Conservation (phyloP, 2,797 vertebrate genomes). For the Parambassis ranga region DNA sequence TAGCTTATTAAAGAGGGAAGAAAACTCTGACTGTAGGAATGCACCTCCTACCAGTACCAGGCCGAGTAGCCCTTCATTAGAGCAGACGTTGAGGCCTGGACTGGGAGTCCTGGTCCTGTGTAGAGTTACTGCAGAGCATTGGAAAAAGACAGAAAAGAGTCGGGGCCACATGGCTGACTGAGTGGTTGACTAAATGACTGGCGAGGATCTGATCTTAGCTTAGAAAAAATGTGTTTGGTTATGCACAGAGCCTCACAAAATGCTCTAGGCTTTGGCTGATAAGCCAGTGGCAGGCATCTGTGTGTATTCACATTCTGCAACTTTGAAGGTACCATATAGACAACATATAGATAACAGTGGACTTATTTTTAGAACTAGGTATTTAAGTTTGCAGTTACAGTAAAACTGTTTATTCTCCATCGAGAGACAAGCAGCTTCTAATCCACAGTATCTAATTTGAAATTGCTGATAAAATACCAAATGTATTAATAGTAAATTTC, state of each 20-base stretch:
- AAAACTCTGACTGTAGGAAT: conserved; percentile 20
- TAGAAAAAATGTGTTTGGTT: conserved; percentile 67
- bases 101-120: conserved; percentile 35
- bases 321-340: background rate
- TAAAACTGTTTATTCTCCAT: background rate
- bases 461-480: conserved; percentile 5
- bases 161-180: conserved; percentile 46
- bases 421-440: background rate
- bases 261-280: conserved; percentile 48
- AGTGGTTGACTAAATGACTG: conserved; percentile 43
- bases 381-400: background rate
- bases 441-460: background rate
- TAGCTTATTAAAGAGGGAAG: background rate
- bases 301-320: conserved; percentile 20
- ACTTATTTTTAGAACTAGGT: background rate
- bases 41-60: conserved; percentile 8
- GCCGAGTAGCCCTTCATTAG: conserved; percentile 34
- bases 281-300: conserved; percentile 26
- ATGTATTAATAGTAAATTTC: conserved; percentile 20
- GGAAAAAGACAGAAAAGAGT: conserved; percentile 59
- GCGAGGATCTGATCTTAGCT: conserved; percentile 62
- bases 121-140: conserved; percentile 13
- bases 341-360: background rate
- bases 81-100: conserved; percentile 15
- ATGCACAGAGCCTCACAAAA: conserved; percentile 54